Percentiles rank a stretch among this genome's conserved stretches.
Evolutionary conservation across 2,888 invertebrate genomes (phyloP).

Genomic region (Rhingia campestris): DNA sequence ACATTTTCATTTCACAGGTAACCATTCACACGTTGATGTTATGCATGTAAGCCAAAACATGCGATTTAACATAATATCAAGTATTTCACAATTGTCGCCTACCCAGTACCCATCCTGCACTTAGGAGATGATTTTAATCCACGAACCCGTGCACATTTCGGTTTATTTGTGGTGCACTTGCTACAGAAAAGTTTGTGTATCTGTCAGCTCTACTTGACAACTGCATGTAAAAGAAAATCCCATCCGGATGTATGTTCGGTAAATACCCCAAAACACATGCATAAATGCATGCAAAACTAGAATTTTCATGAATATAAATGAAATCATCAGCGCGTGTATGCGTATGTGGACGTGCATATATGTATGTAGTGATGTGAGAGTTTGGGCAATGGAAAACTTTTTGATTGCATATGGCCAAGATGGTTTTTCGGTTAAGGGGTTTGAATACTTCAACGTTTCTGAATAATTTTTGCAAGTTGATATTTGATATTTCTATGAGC

Average conservation of each 20-base stretch:
- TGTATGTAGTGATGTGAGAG: neutral
- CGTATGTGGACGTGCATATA: neutral
- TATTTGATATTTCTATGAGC: slow-evolving; percentile 7
- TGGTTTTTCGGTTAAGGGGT: slow-evolving; percentile 52
- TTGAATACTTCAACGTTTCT: slow-evolving; percentile 59
- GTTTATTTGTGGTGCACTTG: slow-evolving; percentile 60
- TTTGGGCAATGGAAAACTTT: slow-evolving; percentile 54
- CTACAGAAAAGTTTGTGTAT: slow-evolving; percentile 52
- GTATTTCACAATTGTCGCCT: neutral
- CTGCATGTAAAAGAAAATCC: slow-evolving; percentile 30
- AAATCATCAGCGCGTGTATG: slow-evolving; percentile 60
- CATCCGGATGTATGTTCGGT: slow-evolving; percentile 10
- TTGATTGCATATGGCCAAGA: slow-evolving; percentile 65
- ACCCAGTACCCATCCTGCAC: slow-evolving; percentile 4
- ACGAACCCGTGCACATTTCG: slow-evolving; percentile 44
- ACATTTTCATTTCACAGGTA: neutral
- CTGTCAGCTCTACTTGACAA: slow-evolving; percentile 54
- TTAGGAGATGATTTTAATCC: slow-evolving; percentile 49
- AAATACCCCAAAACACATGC: slow-evolving; percentile 56
- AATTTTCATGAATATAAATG: slow-evolving; percentile 72
- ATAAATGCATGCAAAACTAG: slow-evolving; percentile 67
- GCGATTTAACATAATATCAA: slow-evolving; percentile 30
- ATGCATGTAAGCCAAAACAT: slow-evolving; percentile 31
- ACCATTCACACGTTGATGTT: neutral
- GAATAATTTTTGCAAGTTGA: slow-evolving; percentile 24